Evolutionary conservation across 2,797 vertebrate species (phyloP).

Genomic region (Tolypeutes matacus): DNA sequence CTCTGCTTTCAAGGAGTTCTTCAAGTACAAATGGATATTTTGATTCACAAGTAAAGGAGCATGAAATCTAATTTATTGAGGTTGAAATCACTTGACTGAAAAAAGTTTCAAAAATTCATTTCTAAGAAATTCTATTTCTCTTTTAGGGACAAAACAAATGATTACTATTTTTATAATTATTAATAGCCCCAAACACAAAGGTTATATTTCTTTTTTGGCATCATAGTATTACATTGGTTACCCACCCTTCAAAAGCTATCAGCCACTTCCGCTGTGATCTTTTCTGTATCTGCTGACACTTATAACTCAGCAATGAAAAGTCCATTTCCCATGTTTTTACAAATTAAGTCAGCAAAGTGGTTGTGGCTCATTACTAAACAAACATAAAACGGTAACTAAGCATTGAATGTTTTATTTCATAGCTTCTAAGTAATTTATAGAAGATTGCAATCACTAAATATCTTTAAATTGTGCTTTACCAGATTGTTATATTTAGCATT

Average conservation of each 20-base stretch:
- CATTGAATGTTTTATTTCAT: neutral
- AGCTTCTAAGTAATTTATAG: neutral
- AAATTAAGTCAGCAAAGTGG: neutral
- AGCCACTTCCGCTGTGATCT: neutral
- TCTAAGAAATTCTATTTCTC: constrained; percentile 52
- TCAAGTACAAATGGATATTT: constrained; percentile 30
- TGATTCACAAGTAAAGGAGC: constrained; percentile 44
- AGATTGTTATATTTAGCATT: constrained; percentile 2
- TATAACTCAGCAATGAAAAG: neutral
- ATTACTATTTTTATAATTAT: constrained; percentile 29
- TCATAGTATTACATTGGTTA: neutral
- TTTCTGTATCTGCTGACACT: neutral
- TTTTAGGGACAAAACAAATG: constrained; percentile 16
- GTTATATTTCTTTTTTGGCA: neutral
- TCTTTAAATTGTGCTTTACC: neutral
- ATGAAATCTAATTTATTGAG: constrained; percentile 37
- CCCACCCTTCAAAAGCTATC: neutral
- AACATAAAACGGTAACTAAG: neutral
- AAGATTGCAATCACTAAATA: neutral
- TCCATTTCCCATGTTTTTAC: neutral
- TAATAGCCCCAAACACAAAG: neutral
- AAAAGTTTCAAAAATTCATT: neutral
- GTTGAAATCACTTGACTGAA: neutral
- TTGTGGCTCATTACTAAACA: neutral
- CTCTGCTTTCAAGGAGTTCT: constrained; percentile 52